Evolutionary conservation across 2,113 vertebrate genomes (phyloP).

Genomic region (Anolis sagrei): DNA sequence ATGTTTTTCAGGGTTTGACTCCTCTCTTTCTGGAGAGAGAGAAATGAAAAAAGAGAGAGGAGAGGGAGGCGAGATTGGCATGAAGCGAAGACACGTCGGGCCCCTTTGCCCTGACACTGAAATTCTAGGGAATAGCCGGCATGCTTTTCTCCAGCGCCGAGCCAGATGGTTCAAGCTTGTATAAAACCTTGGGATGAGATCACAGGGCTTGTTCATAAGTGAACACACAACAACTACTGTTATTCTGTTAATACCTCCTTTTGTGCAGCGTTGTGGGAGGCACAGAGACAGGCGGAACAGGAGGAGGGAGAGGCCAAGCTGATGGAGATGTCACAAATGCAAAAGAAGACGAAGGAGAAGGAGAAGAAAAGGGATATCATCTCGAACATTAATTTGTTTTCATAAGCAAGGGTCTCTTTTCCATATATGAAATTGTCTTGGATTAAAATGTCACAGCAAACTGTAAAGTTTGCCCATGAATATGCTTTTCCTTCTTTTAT

Average conservation of each 20-base stretch:
- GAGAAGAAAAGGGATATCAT: conserved; percentile 49
- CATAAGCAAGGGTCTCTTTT: conserved; percentile 42
- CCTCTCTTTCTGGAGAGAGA: conserved; percentile 73
- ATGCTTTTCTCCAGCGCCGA: conserved; percentile 79
- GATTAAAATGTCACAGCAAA: conserved; percentile 71
- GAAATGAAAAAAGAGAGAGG: conserved; percentile 44
- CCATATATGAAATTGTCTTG: conserved; percentile 15
- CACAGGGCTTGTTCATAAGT: conserved; percentile 75
- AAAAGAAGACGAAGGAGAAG: conserved; percentile 1
- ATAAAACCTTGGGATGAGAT: conserved; percentile 80
- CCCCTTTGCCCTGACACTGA: conserved; percentile 76
- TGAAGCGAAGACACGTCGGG: conserved; percentile 49
- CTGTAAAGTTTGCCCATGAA: conserved; percentile 50
- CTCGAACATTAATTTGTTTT: conserved; percentile 73
- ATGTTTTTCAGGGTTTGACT: conserved; percentile 80
- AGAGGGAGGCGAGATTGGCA: conserved; percentile 49
- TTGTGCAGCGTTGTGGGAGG: conserved; percentile 61
- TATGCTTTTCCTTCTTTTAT: neutral
- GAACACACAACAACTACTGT: conserved; percentile 71
- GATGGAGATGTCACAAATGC: conserved; percentile 62
- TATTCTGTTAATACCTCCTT: conserved; percentile 68
- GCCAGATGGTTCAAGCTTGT: conserved; percentile 85
- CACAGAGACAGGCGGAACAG: neutral
- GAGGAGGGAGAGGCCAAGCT: conserved; percentile 35
- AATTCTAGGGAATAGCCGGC: conserved; percentile 85